phyloP scores from a whole-genome alignment of 2,113 vertebrate species.

The Sturnus vulgaris region DNA sequence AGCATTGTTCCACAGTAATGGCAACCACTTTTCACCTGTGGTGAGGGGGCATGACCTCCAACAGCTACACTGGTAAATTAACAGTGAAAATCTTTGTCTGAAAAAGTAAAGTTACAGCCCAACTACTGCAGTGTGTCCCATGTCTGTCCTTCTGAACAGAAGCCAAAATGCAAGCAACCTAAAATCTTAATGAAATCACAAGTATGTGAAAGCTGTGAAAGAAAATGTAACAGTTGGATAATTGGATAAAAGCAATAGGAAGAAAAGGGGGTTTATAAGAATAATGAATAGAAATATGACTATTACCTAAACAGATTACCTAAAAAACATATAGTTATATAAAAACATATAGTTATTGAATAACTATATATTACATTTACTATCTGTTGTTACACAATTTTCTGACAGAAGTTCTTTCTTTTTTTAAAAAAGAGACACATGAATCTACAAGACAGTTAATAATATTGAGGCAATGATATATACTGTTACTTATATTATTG shows the following conservation, averaged over 20 bases:
- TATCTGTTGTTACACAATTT: not conserved
- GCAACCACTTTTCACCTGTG: not conserved
- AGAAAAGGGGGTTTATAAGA: fast-evolving
- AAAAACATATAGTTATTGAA: not conserved
- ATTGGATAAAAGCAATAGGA: not conserved
- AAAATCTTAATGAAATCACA: not conserved
- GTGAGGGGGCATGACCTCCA: not conserved
- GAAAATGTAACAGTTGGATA: not conserved
- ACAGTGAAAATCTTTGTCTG: not conserved
- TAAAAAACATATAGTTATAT: not conserved
- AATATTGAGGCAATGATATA: not conserved
- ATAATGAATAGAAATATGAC: not conserved
- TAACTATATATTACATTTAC: not conserved
- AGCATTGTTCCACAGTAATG: not conserved
- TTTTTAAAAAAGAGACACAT: not conserved
- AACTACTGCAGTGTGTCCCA: not conserved
- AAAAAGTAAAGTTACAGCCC: not conserved
- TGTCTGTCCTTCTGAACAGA: not conserved
- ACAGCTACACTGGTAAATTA: not conserved
- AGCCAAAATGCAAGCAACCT: not conserved
- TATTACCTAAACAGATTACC: not conserved
- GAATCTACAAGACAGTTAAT: not conserved
- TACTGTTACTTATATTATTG: not conserved
- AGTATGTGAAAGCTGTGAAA: not conserved
- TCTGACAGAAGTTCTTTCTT: not conserved